Conservation (phyloP, 1,140 invertebrate genomes). For the Macrocentrus cingulum region DNA sequence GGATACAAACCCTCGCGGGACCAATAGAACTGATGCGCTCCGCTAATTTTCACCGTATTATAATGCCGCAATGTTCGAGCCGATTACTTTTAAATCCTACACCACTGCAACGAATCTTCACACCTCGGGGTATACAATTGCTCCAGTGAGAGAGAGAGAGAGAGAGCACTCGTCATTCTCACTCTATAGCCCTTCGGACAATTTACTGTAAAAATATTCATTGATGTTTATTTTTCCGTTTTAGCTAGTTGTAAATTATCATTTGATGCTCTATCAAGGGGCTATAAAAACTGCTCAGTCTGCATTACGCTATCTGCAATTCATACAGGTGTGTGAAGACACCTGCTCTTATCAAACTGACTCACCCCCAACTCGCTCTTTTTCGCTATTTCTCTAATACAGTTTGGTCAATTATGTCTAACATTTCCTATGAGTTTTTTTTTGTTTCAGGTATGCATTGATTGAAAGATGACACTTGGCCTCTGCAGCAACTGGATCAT, state of each 20-base stretch:
- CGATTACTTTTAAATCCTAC: slow-evolving; percentile 42
- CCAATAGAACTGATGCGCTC: slow-evolving; percentile 37
- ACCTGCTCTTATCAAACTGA: slow-evolving; percentile 31
- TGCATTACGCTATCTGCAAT: background rate
- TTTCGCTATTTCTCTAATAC: no score
- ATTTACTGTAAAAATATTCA: no score
- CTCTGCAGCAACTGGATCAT: no score
- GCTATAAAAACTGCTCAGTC: no score
- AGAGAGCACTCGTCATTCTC: no score
- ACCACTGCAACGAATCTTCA: slow-evolving; percentile 37
- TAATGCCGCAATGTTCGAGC: slow-evolving; percentile 42
- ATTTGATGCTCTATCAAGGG: background rate
- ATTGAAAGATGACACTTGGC: no score
- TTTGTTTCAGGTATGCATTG: no score
- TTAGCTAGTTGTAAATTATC: background rate
- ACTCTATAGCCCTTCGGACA: no score
- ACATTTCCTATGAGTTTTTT: no score
- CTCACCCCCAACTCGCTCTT: background rate
- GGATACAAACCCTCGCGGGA: slow-evolving; percentile 20
- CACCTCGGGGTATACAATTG: slow-evolving; percentile 35
- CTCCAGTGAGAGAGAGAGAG: no score
- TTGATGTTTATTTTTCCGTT: background rate
- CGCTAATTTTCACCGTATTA: slow-evolving; percentile 51
- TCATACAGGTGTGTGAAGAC: slow-evolving; percentile 33
- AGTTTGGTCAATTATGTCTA: no score